A percentile compares a stretch with the other conserved stretches of the same genome.
These are phyloP conservation scores for Paramormyrops hopkinsi DNA, from an alignment of 2,797 vertebrate genomes.

Conservation along the genomic window DNA sequence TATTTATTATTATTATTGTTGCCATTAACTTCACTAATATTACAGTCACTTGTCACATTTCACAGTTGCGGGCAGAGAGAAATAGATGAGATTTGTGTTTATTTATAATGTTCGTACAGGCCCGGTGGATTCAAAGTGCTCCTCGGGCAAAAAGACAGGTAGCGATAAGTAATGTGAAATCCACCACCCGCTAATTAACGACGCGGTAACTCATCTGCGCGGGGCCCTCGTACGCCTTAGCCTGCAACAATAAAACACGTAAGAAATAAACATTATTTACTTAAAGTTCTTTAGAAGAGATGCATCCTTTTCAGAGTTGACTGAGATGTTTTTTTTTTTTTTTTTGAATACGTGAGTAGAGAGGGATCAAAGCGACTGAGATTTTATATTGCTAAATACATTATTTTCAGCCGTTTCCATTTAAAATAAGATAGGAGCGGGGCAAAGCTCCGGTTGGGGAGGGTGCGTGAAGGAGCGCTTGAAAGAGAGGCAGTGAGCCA, in stretches of 20 bases:
- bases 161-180: not conserved
- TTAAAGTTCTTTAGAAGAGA: not conserved
- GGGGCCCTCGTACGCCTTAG: not conserved
- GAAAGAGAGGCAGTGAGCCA: conserved; percentile 11
- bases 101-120: not conserved
- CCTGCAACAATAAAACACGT: not conserved
- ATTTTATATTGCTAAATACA: not conserved
- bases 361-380: not conserved
- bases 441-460: not conserved
- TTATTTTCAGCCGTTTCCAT: not conserved
- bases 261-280: not conserved
- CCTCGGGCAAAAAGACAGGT: not conserved
- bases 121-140: not conserved
- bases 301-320: not conserved
- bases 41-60: not conserved
- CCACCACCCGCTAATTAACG: not conserved
- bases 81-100: not conserved
- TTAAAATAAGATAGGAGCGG: not conserved
- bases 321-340: not conserved
- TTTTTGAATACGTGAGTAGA: not conserved
- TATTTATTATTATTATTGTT: not conserved
- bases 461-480: not conserved
- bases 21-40: not conserved
- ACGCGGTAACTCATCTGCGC: not conserved
- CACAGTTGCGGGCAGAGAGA: not conserved